Conservation (phyloP, 1,140 invertebrate species). For the Telenomus remus region DNA sequence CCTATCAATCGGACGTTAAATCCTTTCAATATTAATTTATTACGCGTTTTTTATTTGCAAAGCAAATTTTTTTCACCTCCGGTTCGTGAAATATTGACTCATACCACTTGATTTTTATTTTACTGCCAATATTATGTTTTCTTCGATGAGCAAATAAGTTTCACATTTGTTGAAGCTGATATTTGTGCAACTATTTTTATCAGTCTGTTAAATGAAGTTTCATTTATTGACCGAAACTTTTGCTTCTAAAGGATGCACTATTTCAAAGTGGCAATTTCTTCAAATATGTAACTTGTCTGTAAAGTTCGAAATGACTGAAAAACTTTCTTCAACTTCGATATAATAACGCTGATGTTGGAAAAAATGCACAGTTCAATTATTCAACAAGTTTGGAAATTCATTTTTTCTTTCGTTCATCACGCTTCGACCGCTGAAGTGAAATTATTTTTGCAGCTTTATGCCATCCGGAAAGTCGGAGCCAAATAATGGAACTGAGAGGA, state of each 20-base stretch:
- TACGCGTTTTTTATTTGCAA: no score
- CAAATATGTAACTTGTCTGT: conserved; percentile 6
- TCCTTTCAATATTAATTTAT: no score
- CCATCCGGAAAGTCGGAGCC: background rate
- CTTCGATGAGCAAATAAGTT: no score
- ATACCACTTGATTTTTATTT: no score
- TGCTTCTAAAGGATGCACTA: background rate
- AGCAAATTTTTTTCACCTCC: no score
- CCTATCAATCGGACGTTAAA: no score
- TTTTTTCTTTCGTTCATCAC: conserved; percentile 10
- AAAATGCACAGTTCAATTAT: conserved; percentile 14
- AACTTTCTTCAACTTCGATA: conserved; percentile 12
- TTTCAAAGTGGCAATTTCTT: conserved; percentile 21
- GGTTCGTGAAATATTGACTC: no score
- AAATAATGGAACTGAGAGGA: conserved; percentile 5
- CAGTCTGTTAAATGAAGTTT: no score
- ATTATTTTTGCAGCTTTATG: conserved; percentile 4
- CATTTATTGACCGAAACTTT: background rate
- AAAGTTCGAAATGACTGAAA: conserved; percentile 5
- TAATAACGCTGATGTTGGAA: conserved; percentile 5
- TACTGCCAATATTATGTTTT: no score
- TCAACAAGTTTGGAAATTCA: background rate
- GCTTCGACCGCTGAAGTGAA: conserved; percentile 6
- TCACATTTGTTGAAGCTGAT: no score
- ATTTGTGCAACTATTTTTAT: no score